phyloP scores from a whole-genome alignment of 1,140 invertebrate species.

The Papilio polytes region DNA sequence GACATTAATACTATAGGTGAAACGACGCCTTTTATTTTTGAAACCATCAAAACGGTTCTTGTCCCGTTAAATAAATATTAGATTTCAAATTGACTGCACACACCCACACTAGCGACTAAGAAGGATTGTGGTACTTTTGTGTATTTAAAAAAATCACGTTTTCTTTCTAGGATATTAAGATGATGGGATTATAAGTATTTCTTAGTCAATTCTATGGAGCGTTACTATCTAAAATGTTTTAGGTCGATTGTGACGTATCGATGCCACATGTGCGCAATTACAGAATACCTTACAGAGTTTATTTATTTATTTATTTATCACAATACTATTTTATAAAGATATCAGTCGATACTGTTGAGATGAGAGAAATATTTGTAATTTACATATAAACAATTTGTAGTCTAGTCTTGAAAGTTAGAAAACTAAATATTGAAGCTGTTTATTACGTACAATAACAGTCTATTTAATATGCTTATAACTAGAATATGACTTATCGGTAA shows the following conservation, averaged over 20 bases:
- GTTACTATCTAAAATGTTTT: neutral
- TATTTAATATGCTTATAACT: conserved; percentile 17
- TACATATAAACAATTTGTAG: neutral
- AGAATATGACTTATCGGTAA: neutral
- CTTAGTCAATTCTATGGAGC: neutral
- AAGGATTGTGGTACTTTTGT: conserved; percentile 6
- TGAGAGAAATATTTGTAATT: neutral
- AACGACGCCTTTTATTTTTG: conserved; percentile 38
- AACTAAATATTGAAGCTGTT: neutral
- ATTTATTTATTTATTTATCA: neutral
- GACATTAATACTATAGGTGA: conserved; percentile 35
- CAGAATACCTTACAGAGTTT: neutral
- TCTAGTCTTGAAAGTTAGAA: neutral
- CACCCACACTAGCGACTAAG: conserved; percentile 3
- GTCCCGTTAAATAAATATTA: conserved; percentile 40
- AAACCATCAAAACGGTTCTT: conserved; percentile 38
- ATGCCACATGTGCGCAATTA: neutral
- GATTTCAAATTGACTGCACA: conserved; percentile 32
- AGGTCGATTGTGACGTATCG: neutral
- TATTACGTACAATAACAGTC: conserved; percentile 19
- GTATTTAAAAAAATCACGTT: neutral
- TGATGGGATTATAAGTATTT: neutral
- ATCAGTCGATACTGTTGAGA: neutral
- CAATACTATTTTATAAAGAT: neutral
- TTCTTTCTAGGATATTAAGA: neutral